A percentile compares a stretch with the other conserved stretches of the same genome.
These are phyloP conservation scores for Gobionotothen gibberifrons DNA, from an alignment of 2,797 vertebrate species.

Conservation along the genomic window DNA sequence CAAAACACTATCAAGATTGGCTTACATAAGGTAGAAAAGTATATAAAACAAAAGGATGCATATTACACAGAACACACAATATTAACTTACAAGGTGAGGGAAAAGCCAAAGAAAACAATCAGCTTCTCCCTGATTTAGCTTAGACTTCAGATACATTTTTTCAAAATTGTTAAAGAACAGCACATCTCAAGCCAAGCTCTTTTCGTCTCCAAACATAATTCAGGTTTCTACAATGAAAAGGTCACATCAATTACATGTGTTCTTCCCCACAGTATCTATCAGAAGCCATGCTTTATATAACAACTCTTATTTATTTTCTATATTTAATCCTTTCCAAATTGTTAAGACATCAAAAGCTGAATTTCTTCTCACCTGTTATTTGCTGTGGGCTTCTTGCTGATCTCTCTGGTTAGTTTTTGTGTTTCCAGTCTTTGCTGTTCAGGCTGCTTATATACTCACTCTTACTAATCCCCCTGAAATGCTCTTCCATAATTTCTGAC, in stretches of 20 bases:
- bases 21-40: not conserved
- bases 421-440: not conserved
- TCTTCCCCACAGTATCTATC: not conserved
- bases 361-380: constrained; percentile 52
- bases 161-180: not conserved
- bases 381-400: constrained; percentile 5
- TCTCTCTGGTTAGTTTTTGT: constrained; percentile 27
- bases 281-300: not conserved
- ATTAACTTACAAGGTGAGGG: not conserved
- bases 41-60: not conserved
- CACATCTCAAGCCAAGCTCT: not conserved
- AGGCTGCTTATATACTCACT: constrained; percentile 51
- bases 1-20: not conserved
- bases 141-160: not conserved
- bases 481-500: constrained; percentile 11
- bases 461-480: constrained; percentile 47
- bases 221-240: not conserved
- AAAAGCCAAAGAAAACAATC: not conserved
- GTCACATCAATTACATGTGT: not conserved
- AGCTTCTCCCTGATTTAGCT: not conserved
- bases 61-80: not conserved
- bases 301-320: not conserved
- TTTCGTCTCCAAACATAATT: not conserved
- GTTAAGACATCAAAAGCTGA: not conserved
- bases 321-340: not conserved